phyloP scores from a whole-genome alignment of 1,140 invertebrate genomes.

The Drosophila grimshawi region DNA sequence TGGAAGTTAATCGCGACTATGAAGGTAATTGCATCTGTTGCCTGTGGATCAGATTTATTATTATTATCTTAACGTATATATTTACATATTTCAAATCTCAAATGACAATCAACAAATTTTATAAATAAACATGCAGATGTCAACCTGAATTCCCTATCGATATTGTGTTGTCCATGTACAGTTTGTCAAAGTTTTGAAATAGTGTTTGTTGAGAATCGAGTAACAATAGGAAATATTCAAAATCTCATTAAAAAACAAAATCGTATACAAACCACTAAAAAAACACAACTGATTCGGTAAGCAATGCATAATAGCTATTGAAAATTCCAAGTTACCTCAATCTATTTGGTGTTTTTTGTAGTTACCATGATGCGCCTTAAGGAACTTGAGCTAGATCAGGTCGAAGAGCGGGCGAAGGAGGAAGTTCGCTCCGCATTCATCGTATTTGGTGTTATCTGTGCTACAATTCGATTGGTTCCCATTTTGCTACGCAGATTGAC shows the following conservation, averaged over 20 bases:
- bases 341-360: neutral
- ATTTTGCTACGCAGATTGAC: slow-evolving; percentile 30
- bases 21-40: neutral
- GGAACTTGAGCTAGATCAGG: slow-evolving; percentile 17
- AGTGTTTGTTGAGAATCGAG: neutral
- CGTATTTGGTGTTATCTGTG: slow-evolving; percentile 49
- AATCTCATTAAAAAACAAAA: slow-evolving; percentile 2
- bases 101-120: no score
- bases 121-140: no score
- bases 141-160: no score
- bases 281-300: neutral
- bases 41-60: neutral
- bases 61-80: neutral
- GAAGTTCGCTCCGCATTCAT: slow-evolving; percentile 58
- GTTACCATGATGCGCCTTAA: slow-evolving; percentile 56
- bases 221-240: slow-evolving; percentile 1
- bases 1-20: slow-evolving; percentile 33
- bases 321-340: neutral
- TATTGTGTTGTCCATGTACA: neutral
- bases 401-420: slow-evolving; percentile 41
- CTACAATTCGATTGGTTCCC: slow-evolving; percentile 46
- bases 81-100: neutral
- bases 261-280: neutral
- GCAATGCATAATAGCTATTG: no score
- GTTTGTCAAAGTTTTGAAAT: neutral